phyloP scores from a whole-genome alignment of 2,797 vertebrate genomes.

The Paratrypauchen microcephalus region DNA sequence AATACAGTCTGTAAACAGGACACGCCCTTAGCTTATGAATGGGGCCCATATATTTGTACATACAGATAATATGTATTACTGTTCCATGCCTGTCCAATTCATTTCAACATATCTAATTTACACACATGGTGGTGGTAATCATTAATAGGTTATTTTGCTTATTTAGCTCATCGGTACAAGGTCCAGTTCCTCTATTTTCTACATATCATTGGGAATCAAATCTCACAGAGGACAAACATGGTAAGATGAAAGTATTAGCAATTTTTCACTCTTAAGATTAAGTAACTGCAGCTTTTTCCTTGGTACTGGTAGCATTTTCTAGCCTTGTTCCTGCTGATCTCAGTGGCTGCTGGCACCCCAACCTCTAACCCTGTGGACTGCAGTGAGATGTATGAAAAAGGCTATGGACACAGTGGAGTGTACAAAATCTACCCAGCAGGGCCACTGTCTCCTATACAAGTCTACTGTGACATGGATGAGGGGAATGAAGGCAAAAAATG shows the following conservation, averaged over 20 bases:
- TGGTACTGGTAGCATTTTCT: slow-evolving; percentile 11
- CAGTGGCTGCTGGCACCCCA: slow-evolving; percentile 3
- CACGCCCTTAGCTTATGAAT: too few species aligned
- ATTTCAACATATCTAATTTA: too few species aligned
- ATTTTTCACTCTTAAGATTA: neutral
- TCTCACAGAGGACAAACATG: neutral
- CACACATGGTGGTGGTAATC: neutral
- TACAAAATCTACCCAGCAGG: slow-evolving; percentile 75
- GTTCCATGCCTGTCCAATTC: too few species aligned
- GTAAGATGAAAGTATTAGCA: slow-evolving; percentile 9
- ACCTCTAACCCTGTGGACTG: slow-evolving; percentile 65
- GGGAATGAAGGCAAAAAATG: slow-evolving; percentile 54
- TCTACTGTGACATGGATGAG: slow-evolving; percentile 76
- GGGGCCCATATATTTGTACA: too few species aligned
- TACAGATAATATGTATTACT: too few species aligned
- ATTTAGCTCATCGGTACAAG: neutral
- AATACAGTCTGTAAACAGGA: too few species aligned
- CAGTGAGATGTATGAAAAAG: slow-evolving; percentile 61
- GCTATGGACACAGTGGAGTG: slow-evolving; percentile 60
- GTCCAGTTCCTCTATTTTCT: neutral
- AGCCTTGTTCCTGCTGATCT: slow-evolving; percentile 23
- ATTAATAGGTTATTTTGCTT: neutral
- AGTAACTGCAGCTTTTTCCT: slow-evolving; percentile 1
- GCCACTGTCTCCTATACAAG: slow-evolving; percentile 59
- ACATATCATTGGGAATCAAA: neutral